Percentiles rank a stretch among this genome's conserved stretches.
These are phyloP conservation scores for Caerostris darwini DNA, from an alignment of 1,140 invertebrate species.

Conservation along the genomic window DNA sequence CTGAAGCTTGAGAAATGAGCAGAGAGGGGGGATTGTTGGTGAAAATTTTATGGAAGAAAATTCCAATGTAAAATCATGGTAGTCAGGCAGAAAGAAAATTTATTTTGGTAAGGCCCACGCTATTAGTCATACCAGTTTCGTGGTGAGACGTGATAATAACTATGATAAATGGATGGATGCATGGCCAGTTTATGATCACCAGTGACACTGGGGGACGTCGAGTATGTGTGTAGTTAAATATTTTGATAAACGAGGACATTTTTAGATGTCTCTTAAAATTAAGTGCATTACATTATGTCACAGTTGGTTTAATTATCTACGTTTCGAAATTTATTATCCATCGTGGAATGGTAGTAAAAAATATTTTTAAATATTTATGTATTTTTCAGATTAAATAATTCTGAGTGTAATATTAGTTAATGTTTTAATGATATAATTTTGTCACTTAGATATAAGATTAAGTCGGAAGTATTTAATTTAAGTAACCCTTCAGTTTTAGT, in stretches of 20 bases:
- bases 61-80: background rate
- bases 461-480: no score
- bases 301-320: no score
- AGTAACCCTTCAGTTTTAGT: no score
- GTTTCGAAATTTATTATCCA: no score
- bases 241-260: background rate
- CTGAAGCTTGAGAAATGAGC: conserved; percentile 29
- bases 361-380: no score
- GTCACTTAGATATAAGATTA: no score
- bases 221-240: background rate
- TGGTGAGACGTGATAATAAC: background rate
- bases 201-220: background rate
- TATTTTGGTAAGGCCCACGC: background rate
- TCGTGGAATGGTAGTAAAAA: no score
- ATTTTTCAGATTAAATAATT: no score
- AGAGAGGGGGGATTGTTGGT: conserved; percentile 25
- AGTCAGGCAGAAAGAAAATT: conserved; percentile 5
- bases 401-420: no score
- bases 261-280: background rate
- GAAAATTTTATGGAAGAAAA: background rate
- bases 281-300: no score
- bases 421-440: no score
- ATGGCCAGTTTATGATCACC: background rate
- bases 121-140: conserved; percentile 6
- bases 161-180: background rate